Evolutionary conservation across 2,888 invertebrate species (phyloP).

Genomic region (Cremastobaeus sp.): DNA sequence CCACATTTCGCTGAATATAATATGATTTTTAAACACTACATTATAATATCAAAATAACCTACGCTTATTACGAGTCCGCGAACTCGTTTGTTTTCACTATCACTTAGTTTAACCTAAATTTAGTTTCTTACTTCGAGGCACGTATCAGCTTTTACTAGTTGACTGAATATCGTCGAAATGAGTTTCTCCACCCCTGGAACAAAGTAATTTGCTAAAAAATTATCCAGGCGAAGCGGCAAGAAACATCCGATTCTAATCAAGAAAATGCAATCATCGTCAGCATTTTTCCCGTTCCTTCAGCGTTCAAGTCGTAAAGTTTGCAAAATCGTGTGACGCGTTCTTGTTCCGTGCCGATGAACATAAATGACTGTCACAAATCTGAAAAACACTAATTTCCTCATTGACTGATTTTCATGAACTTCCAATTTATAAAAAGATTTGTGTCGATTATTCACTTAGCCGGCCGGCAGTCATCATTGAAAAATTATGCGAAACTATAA

Average conservation of each 20-base stretch:
- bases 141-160: neutral
- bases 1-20: neutral
- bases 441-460: too few species aligned
- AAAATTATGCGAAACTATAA: too few species aligned
- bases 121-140: conserved; percentile 7
- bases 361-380: too few species aligned
- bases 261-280: conserved; percentile 5
- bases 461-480: too few species aligned
- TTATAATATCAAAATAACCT: conserved; percentile 37
- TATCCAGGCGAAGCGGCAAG: too few species aligned
- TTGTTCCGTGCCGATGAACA: too few species aligned
- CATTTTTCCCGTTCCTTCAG: too few species aligned
- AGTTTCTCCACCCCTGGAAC: conserved; percentile 4
- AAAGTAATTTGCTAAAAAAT: neutral
- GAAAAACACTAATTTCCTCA: too few species aligned
- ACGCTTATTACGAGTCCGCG: conserved; percentile 22
- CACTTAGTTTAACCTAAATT: conserved; percentile 35
- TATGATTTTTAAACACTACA: conserved; percentile 12
- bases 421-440: too few species aligned
- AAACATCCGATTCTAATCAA: conserved; percentile 2
- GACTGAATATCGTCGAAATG: conserved; percentile 4
- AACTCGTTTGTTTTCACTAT: conserved; percentile 28
- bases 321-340: too few species aligned
- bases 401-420: too few species aligned
- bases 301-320: too few species aligned